These are phyloP conservation scores for Tethea ocularis DNA, from an alignment of 2,888 invertebrate species.

Conservation along the genomic window DNA sequence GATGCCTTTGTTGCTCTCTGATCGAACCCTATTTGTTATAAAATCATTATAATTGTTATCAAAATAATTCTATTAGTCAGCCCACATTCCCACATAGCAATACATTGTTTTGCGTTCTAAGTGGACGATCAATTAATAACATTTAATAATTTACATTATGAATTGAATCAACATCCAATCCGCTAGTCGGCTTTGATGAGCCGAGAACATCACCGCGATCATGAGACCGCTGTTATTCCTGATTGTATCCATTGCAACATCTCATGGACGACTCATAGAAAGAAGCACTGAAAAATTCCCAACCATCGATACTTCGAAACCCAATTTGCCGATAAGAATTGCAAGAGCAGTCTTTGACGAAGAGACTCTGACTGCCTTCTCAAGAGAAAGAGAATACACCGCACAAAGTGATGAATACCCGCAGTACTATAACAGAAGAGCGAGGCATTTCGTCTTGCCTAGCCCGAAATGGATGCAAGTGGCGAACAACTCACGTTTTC, in stretches of 20 bases:
- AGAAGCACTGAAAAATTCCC: conserved; percentile 44
- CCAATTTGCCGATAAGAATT: conserved; percentile 38
- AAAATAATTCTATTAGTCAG: conserved; percentile 48
- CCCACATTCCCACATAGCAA: conserved; percentile 35
- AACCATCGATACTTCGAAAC: conserved; percentile 32
- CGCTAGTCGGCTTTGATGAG: conserved; percentile 48
- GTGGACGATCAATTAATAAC: conserved; percentile 57
- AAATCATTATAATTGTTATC: conserved; percentile 22
- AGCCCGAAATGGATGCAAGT: conserved; percentile 13
- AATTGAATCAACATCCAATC: conserved; percentile 42
- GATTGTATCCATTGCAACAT: conserved; percentile 29
- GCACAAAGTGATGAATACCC: conserved; percentile 35
- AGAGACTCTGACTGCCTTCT: conserved; percentile 32
- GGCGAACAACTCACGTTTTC: conserved; percentile 17
- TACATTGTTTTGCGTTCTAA: conserved; percentile 50
- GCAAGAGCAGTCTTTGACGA: conserved; percentile 41
- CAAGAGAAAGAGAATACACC: conserved; percentile 44
- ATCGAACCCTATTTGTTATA: conserved; percentile 12
- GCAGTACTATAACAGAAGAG: conserved; percentile 29
- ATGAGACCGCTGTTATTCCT: conserved; percentile 48
- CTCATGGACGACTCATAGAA: conserved; percentile 46
- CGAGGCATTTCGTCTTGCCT: conserved; percentile 24
- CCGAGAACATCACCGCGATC: conserved; percentile 37
- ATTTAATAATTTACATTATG: conserved; percentile 59
- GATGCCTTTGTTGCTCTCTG: not conserved